Conservation (phyloP, 2,113 vertebrate species). For the Arothron firmamentum region DNA sequence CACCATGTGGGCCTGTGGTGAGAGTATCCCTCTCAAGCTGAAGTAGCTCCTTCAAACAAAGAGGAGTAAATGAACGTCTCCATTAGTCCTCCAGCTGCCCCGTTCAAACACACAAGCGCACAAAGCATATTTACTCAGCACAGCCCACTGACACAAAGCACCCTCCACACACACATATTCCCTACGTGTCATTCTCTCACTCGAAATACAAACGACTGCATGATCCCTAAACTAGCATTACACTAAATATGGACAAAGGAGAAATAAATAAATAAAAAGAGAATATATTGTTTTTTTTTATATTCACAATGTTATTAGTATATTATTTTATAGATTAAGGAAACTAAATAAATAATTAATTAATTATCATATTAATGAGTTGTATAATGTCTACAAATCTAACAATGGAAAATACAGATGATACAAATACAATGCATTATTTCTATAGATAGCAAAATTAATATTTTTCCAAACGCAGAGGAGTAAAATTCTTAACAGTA, state of each 20-base stretch:
- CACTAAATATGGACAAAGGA: too few relatives aligned
- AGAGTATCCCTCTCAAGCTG: slow-evolving; percentile 67
- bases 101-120: slow-evolving; percentile 77
- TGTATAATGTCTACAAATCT: neutral
- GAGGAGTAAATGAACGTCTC: slow-evolving; percentile 84
- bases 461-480: slow-evolving; percentile 18
- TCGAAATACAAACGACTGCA: neutral
- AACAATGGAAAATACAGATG: neutral
- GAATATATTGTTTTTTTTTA: too few relatives aligned
- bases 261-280: too few relatives aligned
- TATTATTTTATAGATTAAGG: neutral
- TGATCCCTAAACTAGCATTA: too few relatives aligned
- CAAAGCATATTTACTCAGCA: slow-evolving; percentile 63
- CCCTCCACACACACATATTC: slow-evolving; percentile 15
- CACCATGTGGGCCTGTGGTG: slow-evolving; percentile 65
- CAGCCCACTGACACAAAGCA: slow-evolving; percentile 33
- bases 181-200: slow-evolving; percentile 12
- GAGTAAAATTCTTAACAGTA: slow-evolving; percentile 25
- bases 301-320: too few relatives aligned
- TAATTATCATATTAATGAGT: neutral
- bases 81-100: slow-evolving; percentile 83
- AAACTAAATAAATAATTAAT: too few relatives aligned
- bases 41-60: slow-evolving; percentile 87
- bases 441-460: slow-evolving; percentile 7
- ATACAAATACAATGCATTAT: too few relatives aligned